Conservation (phyloP, 2,888 invertebrate species). For the Apodemia arnacis region DNA sequence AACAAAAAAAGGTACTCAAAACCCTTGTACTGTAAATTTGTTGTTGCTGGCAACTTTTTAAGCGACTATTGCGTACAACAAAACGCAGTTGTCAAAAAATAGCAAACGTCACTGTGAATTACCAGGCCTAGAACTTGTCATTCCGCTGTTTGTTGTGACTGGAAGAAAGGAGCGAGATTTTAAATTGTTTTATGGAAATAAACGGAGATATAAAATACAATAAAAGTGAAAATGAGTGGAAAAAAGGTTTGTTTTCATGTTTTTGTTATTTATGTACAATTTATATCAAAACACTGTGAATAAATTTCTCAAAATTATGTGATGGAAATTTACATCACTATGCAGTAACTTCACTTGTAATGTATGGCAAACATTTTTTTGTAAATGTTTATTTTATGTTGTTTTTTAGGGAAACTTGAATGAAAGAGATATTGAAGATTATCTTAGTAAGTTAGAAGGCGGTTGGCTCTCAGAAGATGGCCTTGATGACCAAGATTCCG, state of each 20-base stretch:
- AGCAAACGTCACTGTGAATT: constrained; percentile 85
- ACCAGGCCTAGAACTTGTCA: constrained; percentile 85
- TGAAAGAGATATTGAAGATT: too few relatives aligned
- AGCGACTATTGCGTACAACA: too few relatives aligned
- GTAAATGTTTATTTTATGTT: too few relatives aligned
- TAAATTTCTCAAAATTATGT: constrained; percentile 86
- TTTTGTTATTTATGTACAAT: constrained; percentile 85
- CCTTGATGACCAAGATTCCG: constrained; percentile 86
- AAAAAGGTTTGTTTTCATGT: constrained; percentile 80
- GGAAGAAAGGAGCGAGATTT: constrained; percentile 79
- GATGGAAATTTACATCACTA: constrained; percentile 86
- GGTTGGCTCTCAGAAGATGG: constrained; percentile 86
- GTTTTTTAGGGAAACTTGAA: too few relatives aligned
- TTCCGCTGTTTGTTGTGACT: constrained; percentile 69
- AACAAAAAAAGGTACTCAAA: constrained; percentile 85
- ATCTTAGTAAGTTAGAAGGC: too few relatives aligned
- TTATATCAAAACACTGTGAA: constrained; percentile 85
- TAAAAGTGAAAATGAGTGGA: constrained; percentile 83
- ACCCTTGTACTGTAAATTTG: constrained; percentile 85
- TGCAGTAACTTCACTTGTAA: constrained; percentile 86
- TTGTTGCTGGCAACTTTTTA: constrained; percentile 86
- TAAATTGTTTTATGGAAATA: constrained; percentile 58
- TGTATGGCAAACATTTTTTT: constrained; percentile 62
- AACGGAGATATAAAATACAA: constrained; percentile 43
- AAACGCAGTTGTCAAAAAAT: constrained; percentile 74